These are phyloP conservation scores for Bothrops jararaca DNA, from an alignment of 2,113 vertebrate genomes.

Conservation along the genomic window DNA sequence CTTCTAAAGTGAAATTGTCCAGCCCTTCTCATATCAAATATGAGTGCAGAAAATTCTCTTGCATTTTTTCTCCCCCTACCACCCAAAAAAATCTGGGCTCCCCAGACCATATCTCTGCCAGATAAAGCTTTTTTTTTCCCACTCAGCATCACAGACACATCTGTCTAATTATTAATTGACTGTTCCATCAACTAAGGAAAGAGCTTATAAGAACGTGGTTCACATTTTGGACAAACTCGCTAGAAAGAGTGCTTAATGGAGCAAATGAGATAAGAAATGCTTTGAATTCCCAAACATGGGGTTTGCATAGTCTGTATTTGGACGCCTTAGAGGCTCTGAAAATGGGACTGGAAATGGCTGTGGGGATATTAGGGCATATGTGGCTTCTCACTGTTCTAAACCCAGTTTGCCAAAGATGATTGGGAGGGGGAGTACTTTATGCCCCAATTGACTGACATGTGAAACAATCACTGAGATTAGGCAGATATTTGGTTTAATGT, in stretches of 20 bases:
- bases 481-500: not conserved
- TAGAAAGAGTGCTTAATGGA: not conserved
- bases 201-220: not conserved
- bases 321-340: not conserved
- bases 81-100: not conserved
- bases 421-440: not conserved
- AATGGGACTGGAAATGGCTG: not conserved
- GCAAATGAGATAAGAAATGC: not conserved
- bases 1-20: not conserved
- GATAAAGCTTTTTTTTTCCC: not conserved
- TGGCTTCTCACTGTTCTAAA: not conserved
- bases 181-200: not conserved
- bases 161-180: not conserved
- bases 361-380: not conserved
- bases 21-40: not conserved
- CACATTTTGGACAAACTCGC: not conserved
- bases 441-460: not conserved
- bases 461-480: not conserved
- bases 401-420: not conserved
- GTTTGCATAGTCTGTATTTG: not conserved
- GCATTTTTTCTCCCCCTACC: too few relatives aligned
- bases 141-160: not conserved
- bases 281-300: not conserved
- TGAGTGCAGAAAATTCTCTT: not conserved
- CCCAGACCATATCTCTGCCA: not conserved